Percentiles rank a stretch among this genome's conserved stretches.
phyloP scores from a whole-genome alignment of 2,113 vertebrate genomes.

The Toxotes jaculatrix region DNA sequence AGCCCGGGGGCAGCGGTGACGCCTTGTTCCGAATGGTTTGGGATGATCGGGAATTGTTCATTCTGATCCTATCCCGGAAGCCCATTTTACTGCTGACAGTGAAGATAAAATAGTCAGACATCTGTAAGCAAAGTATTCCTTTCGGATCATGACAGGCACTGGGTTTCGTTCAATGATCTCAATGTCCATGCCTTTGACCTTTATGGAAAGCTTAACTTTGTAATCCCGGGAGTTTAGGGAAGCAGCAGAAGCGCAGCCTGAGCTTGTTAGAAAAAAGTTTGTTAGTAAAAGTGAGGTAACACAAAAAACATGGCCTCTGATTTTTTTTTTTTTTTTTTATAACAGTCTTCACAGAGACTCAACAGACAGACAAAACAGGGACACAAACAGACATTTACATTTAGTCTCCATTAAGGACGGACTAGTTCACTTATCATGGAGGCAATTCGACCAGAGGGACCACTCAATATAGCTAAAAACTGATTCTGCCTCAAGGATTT shows the following conservation, averaged over 20 bases:
- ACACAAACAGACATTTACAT: slow-evolving; percentile 51
- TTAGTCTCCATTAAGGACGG: slow-evolving; percentile 36
- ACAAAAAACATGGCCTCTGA: slow-evolving; percentile 30
- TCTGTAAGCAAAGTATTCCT: slow-evolving; percentile 4
- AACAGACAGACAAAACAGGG: slow-evolving; percentile 51
- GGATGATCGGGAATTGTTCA: slow-evolving; percentile 89
- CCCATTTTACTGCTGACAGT: slow-evolving; percentile 90
- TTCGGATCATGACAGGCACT: slow-evolving; percentile 6
- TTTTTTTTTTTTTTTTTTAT: neutral
- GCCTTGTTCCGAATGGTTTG: slow-evolving; percentile 86
- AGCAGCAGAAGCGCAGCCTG: slow-evolving; percentile 40
- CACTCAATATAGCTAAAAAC: slow-evolving; percentile 51
- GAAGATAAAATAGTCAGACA: slow-evolving; percentile 51
- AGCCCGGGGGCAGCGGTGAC: slow-evolving; percentile 84
- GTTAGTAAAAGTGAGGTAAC: slow-evolving; percentile 57
- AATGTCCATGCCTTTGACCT: slow-evolving; percentile 46
- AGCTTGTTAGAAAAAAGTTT: slow-evolving; percentile 61
- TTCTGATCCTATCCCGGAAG: slow-evolving; percentile 94
- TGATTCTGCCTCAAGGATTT: slow-evolving; percentile 59
- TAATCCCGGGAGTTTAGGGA: slow-evolving; percentile 34
- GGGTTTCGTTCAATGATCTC: slow-evolving; percentile 26
- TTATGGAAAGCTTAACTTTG: slow-evolving; percentile 50
- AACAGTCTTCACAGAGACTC: slow-evolving; percentile 19
- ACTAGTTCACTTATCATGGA: slow-evolving; percentile 33
- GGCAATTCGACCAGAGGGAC: slow-evolving; percentile 43